Base-by-base conservation (phyloP, 2,113 vertebrate genomes). In the Psettodes erumei region DNA sequence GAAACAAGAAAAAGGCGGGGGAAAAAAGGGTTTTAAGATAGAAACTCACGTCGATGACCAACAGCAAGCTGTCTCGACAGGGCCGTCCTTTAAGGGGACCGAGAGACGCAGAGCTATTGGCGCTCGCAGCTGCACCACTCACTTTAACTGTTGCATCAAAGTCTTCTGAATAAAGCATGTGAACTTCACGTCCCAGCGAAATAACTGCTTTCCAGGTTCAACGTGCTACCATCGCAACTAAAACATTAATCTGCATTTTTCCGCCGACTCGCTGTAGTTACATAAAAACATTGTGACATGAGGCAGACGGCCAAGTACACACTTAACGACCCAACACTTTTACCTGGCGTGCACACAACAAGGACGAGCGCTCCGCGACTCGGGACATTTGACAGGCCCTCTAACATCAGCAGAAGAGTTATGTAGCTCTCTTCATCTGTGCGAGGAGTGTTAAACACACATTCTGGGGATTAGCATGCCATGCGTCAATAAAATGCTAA, bases 401-500 rank as follows among this genome's bases (percentile, higher is more conserved):
- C 43, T 32, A 54, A 60, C 64, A 68, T 71, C 30, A 51, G 42
- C 16, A 77, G 54, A 82, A 58, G 30, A 80, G 50, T 66, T 48
- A 59, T 77, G 69, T 48, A 32, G 43, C 69, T 71, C 45, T 66
- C n/a, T 63, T 70, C 37, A 45, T 58, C 63, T 75, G 28, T 60
- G 38, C 61, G 54, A 60, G 79, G 68, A 78, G 16, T 40, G 37
- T 69, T 78, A 69, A 81, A 55, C 64, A 75, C 51, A 69, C 69
- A 63, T 51, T 45, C 37, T 64, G 76, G 50, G 59, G 69, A 83
- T 85, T 64, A 85, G 63, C 63, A 63, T 66, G 21, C 6, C 71
- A 64, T 67, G 79, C 80, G 72, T 86, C 74, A 76, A 82, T 83
- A 66, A 72, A 72, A 77, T 51, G 62, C 50, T 72, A 61, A 83